Percentiles rank a stretch among this genome's conserved stretches.
Conservation (phyloP, 1,140 invertebrate genomes). For the Dreissena polymorpha region DNA sequence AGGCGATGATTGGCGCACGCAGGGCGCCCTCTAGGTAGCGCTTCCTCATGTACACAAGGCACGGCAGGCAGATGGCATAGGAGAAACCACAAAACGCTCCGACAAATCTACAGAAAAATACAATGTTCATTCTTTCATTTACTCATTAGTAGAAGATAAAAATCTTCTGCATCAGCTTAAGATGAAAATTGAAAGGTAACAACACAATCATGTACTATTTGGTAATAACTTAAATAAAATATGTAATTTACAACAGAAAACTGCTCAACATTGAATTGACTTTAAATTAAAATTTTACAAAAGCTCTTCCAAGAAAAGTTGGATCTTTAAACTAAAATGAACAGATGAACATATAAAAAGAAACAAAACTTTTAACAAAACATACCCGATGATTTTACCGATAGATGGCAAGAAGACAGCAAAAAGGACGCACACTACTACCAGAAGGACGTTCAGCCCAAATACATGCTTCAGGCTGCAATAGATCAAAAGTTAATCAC, state of each 20-base stretch:
- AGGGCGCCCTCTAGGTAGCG: slow-evolving; percentile 84
- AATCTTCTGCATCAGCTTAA: no score
- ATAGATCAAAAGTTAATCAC: slow-evolving; percentile 47
- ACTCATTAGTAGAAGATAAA: no score
- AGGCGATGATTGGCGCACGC: slow-evolving; percentile 80
- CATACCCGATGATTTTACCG: slow-evolving; percentile 91
- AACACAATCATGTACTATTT: no score
- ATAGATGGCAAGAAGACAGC: slow-evolving; percentile 92
- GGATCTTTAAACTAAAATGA: no score
- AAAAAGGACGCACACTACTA: slow-evolving; percentile 88
- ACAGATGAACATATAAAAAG: no score
- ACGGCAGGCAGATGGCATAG: slow-evolving; percentile 92
- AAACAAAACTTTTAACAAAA: no score
- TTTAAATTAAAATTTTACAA: no score
- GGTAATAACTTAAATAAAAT: no score
- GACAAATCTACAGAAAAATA: slow-evolving; percentile 86
- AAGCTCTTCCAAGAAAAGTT: no score
- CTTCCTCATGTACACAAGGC: slow-evolving; percentile 87
- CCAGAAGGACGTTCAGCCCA: slow-evolving; percentile 79
- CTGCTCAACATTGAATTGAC: no score
- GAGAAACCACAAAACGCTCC: slow-evolving; percentile 93
- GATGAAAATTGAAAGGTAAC: no score
- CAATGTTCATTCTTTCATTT: neutral
- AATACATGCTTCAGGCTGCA: slow-evolving; percentile 80
- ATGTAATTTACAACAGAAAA: no score